These are phyloP conservation scores for Lophius americanus DNA, from an alignment of 2,797 vertebrate genomes.

Conservation along the genomic window DNA sequence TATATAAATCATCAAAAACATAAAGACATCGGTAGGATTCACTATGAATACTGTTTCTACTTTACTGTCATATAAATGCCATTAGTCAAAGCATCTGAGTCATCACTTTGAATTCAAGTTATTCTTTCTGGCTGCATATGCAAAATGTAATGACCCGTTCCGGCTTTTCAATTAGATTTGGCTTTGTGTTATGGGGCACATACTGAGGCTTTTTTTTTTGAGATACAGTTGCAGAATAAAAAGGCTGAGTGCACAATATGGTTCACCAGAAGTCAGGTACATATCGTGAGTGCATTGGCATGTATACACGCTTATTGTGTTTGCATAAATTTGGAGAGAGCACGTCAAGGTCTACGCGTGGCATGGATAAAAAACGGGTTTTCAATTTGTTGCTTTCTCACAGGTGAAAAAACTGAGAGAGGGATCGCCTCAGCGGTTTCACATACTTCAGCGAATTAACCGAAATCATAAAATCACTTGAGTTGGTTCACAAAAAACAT, in stretches of 20 bases:
- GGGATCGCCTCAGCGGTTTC: no score
- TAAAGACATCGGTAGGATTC: constrained; percentile 63
- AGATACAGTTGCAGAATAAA: constrained; percentile 40
- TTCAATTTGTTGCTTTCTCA: background rate
- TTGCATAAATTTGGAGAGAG: no score
- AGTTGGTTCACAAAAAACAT: background rate
- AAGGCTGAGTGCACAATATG: constrained; percentile 27
- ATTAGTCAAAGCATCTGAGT: constrained; percentile 65
- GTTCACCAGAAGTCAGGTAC: constrained; percentile 22
- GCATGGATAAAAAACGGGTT: no score
- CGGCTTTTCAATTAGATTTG: constrained; percentile 67
- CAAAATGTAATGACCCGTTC: constrained; percentile 63
- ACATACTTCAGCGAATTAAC: background rate
- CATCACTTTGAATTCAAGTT: constrained; percentile 62
- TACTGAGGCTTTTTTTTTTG: constrained; percentile 49
- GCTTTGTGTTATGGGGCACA: constrained; percentile 49
- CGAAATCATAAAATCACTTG: background rate
- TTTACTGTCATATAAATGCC: constrained; percentile 62
- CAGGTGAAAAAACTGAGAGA: background rate
- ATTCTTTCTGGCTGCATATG: constrained; percentile 62
- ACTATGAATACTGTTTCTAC: constrained; percentile 56
- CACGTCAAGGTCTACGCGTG: no score
- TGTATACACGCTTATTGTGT: background rate
- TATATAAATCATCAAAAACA: constrained; percentile 62
- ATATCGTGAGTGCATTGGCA: constrained; percentile 15